Conservation (phyloP, 2,113 vertebrate species). For the Vulpes ferrilata region DNA sequence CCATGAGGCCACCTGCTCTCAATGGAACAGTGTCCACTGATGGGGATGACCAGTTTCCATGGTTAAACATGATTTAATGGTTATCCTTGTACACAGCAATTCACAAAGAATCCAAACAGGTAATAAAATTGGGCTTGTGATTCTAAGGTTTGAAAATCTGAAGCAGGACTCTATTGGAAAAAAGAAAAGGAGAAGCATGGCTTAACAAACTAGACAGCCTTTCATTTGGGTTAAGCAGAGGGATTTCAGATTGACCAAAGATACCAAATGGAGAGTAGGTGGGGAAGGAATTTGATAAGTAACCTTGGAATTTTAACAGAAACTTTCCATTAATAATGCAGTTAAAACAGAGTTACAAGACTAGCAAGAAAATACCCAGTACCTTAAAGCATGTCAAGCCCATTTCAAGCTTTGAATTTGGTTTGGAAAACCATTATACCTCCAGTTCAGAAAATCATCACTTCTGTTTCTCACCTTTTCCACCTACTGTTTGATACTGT, state of each 20-base stretch:
- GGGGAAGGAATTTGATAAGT: neutral
- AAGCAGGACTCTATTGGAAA: neutral
- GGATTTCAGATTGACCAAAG: constrained; percentile 36
- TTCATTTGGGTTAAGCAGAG: constrained; percentile 14
- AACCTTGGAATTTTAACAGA: constrained; percentile 20
- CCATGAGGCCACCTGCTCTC: neutral
- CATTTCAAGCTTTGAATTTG: neutral
- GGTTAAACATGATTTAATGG: neutral
- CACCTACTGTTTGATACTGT: neutral
- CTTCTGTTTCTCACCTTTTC: neutral
- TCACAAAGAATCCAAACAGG: constrained; percentile 40
- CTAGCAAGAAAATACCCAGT: neutral
- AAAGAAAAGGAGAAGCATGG: neutral
- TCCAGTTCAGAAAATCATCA: neutral
- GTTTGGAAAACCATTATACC: neutral
- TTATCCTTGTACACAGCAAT: neutral
- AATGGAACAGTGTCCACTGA: neutral
- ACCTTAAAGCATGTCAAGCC: neutral
- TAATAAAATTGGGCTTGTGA: neutral
- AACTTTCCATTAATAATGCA: neutral
- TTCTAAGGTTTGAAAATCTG: constrained; percentile 50
- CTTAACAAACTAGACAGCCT: constrained; percentile 36
- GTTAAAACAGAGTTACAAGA: constrained; percentile 7
- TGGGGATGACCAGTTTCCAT: neutral
- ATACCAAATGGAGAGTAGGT: neutral